Conservation (phyloP, 2,888 invertebrate species). For the Acheta domesticus region DNA sequence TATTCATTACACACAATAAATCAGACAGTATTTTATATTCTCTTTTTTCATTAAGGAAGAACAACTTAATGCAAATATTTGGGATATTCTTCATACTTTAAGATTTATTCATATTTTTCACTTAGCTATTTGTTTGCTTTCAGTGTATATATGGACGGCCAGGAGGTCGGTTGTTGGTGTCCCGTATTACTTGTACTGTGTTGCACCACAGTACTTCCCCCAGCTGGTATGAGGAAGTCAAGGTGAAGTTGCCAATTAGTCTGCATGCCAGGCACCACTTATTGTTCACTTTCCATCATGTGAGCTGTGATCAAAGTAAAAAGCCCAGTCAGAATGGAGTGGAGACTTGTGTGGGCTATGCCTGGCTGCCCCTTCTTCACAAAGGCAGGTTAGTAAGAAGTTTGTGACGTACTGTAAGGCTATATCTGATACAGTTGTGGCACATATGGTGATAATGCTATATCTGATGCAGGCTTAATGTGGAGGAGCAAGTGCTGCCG, state of each 20-base stretch:
- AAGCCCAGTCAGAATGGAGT: conserved; percentile 64
- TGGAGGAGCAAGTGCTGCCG: conserved; percentile 77
- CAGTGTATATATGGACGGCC: conserved; percentile 74
- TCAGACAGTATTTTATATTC: too few species aligned
- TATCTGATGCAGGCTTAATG: conserved; percentile 60
- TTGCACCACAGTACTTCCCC: conserved; percentile 88
- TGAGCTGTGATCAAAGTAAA: conserved; percentile 85
- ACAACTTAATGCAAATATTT: too few species aligned
- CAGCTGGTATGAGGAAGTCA: conserved; percentile 90
- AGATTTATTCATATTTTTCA: too few species aligned
- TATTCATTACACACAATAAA: too few species aligned
- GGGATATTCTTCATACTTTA: not conserved
- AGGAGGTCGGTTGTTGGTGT: conserved; percentile 61
- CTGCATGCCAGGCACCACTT: conserved; percentile 84
- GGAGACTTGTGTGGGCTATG: conserved; percentile 86
- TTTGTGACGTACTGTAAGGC: too few species aligned
- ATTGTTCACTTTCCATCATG: conserved; percentile 92
- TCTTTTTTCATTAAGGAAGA: too few species aligned
- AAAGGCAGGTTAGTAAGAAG: conserved; percentile 60
- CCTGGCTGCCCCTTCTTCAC: conserved; percentile 84
- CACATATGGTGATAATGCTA: too few species aligned
- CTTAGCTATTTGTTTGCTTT: conserved; percentile 41
- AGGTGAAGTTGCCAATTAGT: conserved; percentile 82
- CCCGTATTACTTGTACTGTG: conserved; percentile 66
- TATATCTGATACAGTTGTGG: too few species aligned